phyloP scores from a whole-genome alignment of 2,113 vertebrate genomes.

The Erythrolamprus reginae region DNA sequence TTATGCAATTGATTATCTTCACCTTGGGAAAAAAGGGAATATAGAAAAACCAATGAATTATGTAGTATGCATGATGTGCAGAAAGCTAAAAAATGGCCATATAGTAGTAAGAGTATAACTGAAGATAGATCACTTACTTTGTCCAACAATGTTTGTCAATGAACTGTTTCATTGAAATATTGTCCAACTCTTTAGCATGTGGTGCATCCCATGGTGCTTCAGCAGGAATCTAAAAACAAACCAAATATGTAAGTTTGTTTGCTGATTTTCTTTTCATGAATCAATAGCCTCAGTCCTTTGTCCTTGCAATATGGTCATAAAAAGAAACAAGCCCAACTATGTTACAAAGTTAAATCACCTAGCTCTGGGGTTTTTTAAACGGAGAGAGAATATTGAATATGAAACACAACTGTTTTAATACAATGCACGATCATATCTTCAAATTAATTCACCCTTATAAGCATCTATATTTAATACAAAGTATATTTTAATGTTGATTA shows the following conservation, averaged over 20 bases:
- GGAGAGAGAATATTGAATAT: not conserved
- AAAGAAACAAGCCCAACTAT: not conserved
- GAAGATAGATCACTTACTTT: conserved; percentile 55
- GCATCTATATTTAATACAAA: not conserved
- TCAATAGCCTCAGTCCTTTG: not conserved
- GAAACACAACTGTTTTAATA: not conserved
- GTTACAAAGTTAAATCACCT: not conserved
- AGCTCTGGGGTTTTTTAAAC: not conserved
- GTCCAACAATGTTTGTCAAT: conserved; percentile 79
- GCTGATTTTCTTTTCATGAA: not conserved
- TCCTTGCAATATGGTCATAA: not conserved
- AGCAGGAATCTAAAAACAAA: conserved; percentile 68
- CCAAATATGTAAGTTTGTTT: not conserved
- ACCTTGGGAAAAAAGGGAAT: not conserved
- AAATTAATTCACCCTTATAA: not conserved
- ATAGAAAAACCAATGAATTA: not conserved
- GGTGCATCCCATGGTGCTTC: conserved; percentile 76
- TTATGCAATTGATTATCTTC: not conserved
- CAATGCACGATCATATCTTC: not conserved
- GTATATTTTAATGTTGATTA: not conserved
- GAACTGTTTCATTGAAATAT: conserved; percentile 76
- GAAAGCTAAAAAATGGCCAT: not conserved
- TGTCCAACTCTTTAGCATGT: conserved; percentile 75
- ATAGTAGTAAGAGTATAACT: conserved; percentile 1
- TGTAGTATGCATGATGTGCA: not conserved